A percentile compares a stretch with the other conserved stretches of the same genome.
phyloP scores from a whole-genome alignment of 2,888 invertebrate species.

The Nesidiocoris tenuis region DNA sequence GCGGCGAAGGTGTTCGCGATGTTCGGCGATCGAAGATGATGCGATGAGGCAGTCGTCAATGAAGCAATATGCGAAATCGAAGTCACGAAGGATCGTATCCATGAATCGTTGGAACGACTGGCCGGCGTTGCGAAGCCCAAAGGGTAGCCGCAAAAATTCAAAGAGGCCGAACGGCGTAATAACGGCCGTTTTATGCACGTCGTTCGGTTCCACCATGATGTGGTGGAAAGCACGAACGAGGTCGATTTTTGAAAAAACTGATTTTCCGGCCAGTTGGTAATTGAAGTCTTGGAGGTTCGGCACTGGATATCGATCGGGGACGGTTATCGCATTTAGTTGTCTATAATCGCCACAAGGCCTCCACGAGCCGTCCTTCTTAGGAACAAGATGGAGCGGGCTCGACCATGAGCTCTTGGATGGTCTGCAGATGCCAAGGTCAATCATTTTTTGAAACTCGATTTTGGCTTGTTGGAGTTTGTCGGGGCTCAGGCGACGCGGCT shows the following conservation, averaged over 20 bases:
- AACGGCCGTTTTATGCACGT: constrained; percentile 52
- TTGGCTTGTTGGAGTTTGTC: constrained; percentile 46
- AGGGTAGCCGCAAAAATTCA: constrained; percentile 49
- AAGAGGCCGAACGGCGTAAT: constrained; percentile 50
- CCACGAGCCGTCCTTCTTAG: constrained; percentile 50
- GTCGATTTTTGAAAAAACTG: constrained; percentile 47
- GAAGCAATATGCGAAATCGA: constrained; percentile 48
- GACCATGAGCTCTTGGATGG: constrained; percentile 51
- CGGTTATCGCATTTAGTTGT: constrained; percentile 50
- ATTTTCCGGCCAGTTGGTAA: constrained; percentile 38
- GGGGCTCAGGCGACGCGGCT: constrained; percentile 43
- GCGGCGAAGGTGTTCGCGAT: constrained; percentile 18
- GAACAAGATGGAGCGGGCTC: constrained; percentile 50
- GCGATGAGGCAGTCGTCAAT: constrained; percentile 49
- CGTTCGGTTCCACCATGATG: constrained; percentile 50
- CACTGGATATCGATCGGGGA: constrained; percentile 51
- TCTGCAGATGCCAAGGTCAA: constrained; percentile 48
- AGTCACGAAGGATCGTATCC: constrained; percentile 46
- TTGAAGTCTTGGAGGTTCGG: constrained; percentile 50
- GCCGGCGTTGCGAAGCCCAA: constrained; percentile 49
- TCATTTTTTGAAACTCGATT: constrained; percentile 48
- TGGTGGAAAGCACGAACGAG: constrained; percentile 50
- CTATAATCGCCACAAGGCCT: constrained; percentile 52
- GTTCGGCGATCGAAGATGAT: constrained; percentile 24
- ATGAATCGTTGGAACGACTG: constrained; percentile 51